Evolutionary conservation across 2,888 invertebrate species (phyloP).

Genomic region (Gastracanthus pulcherrimus): DNA sequence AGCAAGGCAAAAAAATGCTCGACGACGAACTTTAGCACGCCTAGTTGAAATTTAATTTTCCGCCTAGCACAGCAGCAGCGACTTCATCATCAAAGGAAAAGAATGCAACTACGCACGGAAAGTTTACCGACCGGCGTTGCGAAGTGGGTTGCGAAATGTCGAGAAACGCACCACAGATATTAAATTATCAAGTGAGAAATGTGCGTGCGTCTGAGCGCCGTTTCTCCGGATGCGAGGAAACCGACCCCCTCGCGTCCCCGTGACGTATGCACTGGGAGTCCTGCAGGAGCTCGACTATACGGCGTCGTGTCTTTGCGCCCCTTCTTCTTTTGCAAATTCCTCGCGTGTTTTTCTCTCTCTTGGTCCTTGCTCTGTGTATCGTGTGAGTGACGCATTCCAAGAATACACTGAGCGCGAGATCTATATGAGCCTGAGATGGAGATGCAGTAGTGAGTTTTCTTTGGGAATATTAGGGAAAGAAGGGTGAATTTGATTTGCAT

Average conservation of each 20-base stretch:
- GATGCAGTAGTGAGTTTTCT: no score
- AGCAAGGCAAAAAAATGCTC: not conserved
- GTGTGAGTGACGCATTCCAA: not conserved
- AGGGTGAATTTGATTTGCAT: no score
- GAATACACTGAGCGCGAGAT: no score
- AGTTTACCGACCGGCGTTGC: not conserved
- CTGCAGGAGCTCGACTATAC: not conserved
- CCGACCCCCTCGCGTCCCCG: not conserved
- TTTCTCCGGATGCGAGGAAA: not conserved
- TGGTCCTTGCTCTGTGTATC: not conserved
- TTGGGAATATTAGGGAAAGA: no score
- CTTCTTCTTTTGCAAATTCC: not conserved
- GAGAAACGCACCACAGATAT: slow-evolving; percentile 27
- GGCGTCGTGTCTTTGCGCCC: not conserved
- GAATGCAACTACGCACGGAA: slow-evolving; percentile 8
- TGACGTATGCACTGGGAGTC: not conserved
- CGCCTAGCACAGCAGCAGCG: no score
- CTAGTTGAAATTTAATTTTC: not conserved
- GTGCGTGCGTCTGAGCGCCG: slow-evolving; percentile 4
- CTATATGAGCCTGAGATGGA: no score
- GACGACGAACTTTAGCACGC: not conserved
- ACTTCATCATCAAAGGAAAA: not conserved
- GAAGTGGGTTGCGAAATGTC: not conserved
- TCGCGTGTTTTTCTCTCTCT: not conserved
- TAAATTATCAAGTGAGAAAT: slow-evolving; percentile 52